Conservation (phyloP, 1,140 invertebrate species). For the Panagrolaimus sp. region DNA sequence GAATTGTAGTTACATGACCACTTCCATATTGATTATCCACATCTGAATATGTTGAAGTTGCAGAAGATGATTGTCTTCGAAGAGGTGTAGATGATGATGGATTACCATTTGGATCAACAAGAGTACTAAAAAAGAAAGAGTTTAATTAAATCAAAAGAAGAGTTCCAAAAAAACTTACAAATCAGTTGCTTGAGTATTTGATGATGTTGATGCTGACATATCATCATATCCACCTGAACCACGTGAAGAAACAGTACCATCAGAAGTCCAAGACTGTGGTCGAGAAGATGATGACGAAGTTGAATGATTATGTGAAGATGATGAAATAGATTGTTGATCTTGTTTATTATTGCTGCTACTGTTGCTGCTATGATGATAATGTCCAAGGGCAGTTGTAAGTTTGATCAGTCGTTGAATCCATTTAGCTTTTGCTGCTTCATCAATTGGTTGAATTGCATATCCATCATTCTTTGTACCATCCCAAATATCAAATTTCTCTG, state of each 20-base stretch:
- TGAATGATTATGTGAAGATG: background rate
- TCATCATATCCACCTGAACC: conserved; percentile 18
- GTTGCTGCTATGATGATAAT: conserved; percentile 21
- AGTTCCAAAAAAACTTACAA: conserved; percentile 6
- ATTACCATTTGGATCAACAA: conserved; percentile 17
- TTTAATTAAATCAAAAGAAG: background rate
- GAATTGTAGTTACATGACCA: conserved; percentile 12
- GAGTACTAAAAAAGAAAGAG: background rate
- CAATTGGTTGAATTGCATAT: conserved; percentile 45
- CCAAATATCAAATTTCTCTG: conserved; percentile 52
- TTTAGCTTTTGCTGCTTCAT: conserved; percentile 43
- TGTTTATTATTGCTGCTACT: too few species aligned
- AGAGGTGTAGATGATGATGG: background rate
- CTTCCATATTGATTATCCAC: background rate
- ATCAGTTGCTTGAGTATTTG: background rate
- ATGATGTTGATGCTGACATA: conserved; percentile 3
- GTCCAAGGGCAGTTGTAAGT: conserved; percentile 30
- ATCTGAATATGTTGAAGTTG: background rate
- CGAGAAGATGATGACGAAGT: conserved; percentile 9
- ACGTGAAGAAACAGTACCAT: conserved; percentile 20
- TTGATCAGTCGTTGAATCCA: conserved; percentile 46
- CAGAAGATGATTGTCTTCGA: background rate
- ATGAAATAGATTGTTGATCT: background rate
- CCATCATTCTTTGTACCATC: conserved; percentile 50
- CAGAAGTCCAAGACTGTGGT: conserved; percentile 25